These are phyloP conservation scores for Cuculus canorus DNA, from an alignment of 2,797 vertebrate species.

Conservation along the genomic window DNA sequence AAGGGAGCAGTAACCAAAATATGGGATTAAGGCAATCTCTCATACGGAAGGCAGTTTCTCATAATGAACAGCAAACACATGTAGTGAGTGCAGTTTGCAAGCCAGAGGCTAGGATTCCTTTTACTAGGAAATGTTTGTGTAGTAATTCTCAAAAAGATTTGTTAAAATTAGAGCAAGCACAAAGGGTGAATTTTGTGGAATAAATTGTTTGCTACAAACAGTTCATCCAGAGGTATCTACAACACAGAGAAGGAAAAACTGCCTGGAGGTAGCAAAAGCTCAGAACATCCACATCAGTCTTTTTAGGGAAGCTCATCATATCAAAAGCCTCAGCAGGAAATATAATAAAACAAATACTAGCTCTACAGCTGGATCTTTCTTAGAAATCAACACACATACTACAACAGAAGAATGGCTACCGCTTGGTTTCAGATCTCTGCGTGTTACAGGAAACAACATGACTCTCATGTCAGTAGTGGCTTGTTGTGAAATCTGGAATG, in stretches of 20 bases:
- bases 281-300: background rate
- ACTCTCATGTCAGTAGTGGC: background rate
- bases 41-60: background rate
- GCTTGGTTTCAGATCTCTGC: background rate
- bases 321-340: background rate
- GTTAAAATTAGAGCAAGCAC: slow-evolving; percentile 30
- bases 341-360: background rate
- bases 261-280: background rate
- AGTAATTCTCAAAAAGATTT: slow-evolving; percentile 34
- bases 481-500: background rate
- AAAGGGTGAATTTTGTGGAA: slow-evolving; percentile 22
- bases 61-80: background rate
- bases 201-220: background rate
- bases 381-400: background rate
- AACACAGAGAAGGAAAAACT: background rate
- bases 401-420: background rate
- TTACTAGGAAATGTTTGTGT: slow-evolving; percentile 24
- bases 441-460: background rate
- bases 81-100: background rate
- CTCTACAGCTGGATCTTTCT: background rate
- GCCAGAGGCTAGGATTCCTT: slow-evolving; percentile 33
- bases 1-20: background rate
- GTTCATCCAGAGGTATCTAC: background rate
- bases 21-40: background rate
- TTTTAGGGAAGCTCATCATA: background rate